A percentile compares a stretch with the other conserved stretches of the same genome.
Conservation (phyloP, 2,113 vertebrate genomes). For the Daphoenositta chrysoptera region DNA sequence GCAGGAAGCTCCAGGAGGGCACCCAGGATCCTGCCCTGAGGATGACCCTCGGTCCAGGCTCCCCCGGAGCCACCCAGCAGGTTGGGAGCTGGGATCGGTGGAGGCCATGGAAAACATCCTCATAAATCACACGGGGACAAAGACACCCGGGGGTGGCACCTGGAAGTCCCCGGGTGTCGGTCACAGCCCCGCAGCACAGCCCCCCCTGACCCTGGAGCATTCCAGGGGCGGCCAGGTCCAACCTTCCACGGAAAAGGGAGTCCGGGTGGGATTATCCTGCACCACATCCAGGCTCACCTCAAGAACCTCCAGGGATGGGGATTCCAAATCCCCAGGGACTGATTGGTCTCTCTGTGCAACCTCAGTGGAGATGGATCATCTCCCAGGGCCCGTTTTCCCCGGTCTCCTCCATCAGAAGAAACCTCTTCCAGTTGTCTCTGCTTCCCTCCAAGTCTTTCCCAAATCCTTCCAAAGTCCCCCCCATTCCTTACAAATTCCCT, state of each 20-base stretch:
- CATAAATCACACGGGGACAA: not conserved
- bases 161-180: not conserved
- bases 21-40: not conserved
- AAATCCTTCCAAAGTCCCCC: not conserved
- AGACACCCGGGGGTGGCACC: fast-evolving
- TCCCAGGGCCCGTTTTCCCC: not conserved
- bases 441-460: too few species aligned
- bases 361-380: not conserved
- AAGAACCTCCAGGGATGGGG: not conserved
- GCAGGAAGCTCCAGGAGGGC: not conserved
- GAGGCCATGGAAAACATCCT: fast-evolving
- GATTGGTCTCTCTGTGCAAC: fast-evolving
- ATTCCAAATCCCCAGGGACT: not conserved
- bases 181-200: not conserved
- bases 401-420: not conserved
- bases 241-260: fast-evolving
- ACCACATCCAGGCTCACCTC: not conserved
- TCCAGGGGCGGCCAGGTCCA: not conserved
- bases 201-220: not conserved
- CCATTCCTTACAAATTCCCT: not conserved
- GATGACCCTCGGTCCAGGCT: fast-evolving
- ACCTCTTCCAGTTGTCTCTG: not conserved
- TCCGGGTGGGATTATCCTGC: not conserved
- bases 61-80: not conserved
- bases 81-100: not conserved